A percentile compares a stretch with the other conserved stretches of the same genome.
phyloP scores from a whole-genome alignment of 1,140 invertebrate species.

The Nasonia giraulti region DNA sequence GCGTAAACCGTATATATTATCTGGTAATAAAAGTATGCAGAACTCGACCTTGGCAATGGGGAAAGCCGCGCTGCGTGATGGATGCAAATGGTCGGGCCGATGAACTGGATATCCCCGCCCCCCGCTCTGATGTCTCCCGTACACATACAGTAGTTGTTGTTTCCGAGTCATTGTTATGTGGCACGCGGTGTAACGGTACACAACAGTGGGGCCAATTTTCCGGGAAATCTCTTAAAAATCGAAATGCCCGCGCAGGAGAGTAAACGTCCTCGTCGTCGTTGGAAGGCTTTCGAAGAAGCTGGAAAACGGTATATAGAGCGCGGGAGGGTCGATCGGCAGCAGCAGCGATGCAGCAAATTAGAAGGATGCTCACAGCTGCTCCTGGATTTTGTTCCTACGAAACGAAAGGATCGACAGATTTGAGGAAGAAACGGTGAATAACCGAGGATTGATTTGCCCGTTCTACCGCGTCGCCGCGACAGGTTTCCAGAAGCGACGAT shows the following conservation, averaged over 20 bases:
- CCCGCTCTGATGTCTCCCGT: neutral
- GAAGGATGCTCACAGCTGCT: constrained; percentile 1
- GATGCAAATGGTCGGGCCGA: constrained; percentile 26
- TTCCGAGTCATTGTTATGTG: constrained; percentile 48
- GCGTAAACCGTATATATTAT: neutral
- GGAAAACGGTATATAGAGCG: constrained; percentile 3
- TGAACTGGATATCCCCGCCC: constrained; percentile 15
- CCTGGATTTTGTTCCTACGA: neutral
- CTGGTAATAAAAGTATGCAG: neutral
- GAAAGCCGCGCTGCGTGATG: neutral
- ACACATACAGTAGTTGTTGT: neutral
- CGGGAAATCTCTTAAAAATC: constrained; percentile 42
- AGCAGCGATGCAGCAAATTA: constrained; percentile 46
- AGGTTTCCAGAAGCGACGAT: neutral
- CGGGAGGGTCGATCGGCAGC: neutral
- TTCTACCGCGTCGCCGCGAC: neutral
- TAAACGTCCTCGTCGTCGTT: too few species aligned
- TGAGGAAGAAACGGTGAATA: neutral
- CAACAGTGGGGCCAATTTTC: neutral
- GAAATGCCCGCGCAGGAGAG: neutral
- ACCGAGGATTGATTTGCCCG: neutral
- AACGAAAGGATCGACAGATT: constrained; percentile 5
- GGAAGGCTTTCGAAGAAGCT: constrained; percentile 3
- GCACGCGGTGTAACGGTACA: constrained; percentile 39
- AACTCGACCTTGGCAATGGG: constrained; percentile 22